Conservation (phyloP, 2,797 vertebrate genomes). For the Eleutherodactylus coqui region DNA sequence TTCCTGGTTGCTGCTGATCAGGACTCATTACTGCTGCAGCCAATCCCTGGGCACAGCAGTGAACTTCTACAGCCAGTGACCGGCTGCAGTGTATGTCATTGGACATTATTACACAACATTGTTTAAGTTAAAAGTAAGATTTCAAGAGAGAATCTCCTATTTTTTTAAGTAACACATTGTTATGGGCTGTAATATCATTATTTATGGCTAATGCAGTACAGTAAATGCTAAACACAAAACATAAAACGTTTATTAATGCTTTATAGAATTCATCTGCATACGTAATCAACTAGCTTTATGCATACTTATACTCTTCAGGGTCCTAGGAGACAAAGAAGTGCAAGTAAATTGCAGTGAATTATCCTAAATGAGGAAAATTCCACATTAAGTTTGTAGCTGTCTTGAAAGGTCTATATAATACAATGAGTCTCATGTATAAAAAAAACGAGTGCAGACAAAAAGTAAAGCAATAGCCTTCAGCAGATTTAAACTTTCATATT, state of each 20-base stretch:
- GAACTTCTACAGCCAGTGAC: too few species aligned
- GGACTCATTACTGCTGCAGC: too few species aligned
- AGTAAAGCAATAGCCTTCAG: not conserved
- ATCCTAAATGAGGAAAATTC: not conserved
- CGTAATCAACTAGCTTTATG: not conserved
- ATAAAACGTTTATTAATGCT: not conserved
- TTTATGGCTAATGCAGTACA: not conserved
- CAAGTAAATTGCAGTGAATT: not conserved
- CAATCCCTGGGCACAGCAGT: too few species aligned
- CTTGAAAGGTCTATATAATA: not conserved
- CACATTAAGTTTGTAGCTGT: not conserved
- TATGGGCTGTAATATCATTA: not conserved
- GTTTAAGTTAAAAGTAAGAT: not conserved
- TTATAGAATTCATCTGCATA: conserved; percentile 5
- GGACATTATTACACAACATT: not conserved
- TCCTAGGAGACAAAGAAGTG: not conserved
- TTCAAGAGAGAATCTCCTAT: not conserved
- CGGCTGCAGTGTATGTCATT: too few species aligned
- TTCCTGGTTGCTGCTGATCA: too few species aligned
- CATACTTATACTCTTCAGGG: not conserved
- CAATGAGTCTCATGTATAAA: not conserved
- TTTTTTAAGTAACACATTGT: not conserved
- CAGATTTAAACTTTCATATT: not conserved
- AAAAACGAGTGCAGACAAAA: not conserved
- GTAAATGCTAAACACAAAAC: not conserved